Evolutionary conservation across 2,888 invertebrate species (phyloP), one percentile per base, ranked within the genome.

Genomic region (Drosophila leonis): DNA sequence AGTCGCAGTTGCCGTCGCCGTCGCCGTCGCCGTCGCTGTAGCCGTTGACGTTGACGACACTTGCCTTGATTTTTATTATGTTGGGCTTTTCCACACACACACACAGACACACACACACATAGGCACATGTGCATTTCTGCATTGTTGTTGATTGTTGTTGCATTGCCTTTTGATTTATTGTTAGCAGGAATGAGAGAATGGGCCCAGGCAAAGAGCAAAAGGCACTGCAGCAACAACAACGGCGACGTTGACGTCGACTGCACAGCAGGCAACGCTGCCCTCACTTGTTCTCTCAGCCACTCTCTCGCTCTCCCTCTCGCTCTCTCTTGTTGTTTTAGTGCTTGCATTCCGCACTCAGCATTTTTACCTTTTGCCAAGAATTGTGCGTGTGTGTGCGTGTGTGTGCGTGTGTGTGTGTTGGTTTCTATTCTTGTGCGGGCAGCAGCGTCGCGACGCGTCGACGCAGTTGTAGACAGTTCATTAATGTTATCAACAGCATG

Each of bases 21-120:
- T 51, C 54, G 35, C 12, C 1, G 41, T 13, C 13, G 46, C 9
- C 4, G 44, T 20, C 10, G 62, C 62, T 66, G 49, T 54, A 39
- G 48, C 49, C 61, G 42, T 39, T 41, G 41, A 44, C 57, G 52
- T 60, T 56, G 76, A 79, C 88, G 83, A 88, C 84, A 88, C 84
- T 88, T 84, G 84, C 89, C 83, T 88, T 88, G 81, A 88, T 88
- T 84, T 88, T 78, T 88, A 88, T 86, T 88, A 76, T 88, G 79
- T 64, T 80, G 72, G 76, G 76, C 72, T 76, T 78, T 78, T 79
- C 71, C 62, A 54, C 60, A 48, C 52, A 65, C n/a, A 56, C 29
- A 75, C 31, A 37, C 20, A 44, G 27, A 56, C 20, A 41, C 24
- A 20, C n/a, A 41, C 13, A 41, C 10, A 41, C 29, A 51, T 24